Evolutionary conservation across 2,797 vertebrate genomes (phyloP).

Genomic region (Microchirus variegatus): DNA sequence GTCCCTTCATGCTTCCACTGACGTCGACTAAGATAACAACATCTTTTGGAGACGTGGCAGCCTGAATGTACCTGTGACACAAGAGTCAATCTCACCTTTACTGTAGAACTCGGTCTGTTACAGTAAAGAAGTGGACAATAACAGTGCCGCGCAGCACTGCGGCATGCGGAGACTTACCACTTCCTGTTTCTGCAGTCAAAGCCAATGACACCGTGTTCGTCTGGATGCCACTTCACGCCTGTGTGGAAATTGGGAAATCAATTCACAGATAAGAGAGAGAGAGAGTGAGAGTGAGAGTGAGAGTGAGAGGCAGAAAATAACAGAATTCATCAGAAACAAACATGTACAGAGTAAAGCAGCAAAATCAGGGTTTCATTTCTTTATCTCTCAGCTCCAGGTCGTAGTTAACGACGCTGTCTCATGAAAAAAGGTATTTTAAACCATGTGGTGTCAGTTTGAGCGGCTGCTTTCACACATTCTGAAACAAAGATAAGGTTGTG

Average conservation of each 20-base stretch:
- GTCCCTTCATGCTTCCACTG: conserved; percentile 97
- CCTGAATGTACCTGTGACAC: conserved; percentile 92
- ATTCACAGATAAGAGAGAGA: background rate
- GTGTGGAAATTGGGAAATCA: background rate
- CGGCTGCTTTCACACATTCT: no score
- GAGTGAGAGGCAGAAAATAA: no score
- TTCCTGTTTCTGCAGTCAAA: conserved; percentile 98
- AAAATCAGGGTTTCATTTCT: no score
- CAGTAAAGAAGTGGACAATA: background rate
- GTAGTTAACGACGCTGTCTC: no score
- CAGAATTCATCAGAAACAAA: no score
- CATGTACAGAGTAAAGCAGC: no score
- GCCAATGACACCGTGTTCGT: conserved; percentile 96
- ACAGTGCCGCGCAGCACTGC: background rate
- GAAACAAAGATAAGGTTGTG: no score
- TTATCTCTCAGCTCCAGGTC: no score
- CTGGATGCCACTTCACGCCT: conserved; percentile 94
- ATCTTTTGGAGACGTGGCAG: conserved; percentile 96
- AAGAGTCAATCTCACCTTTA: background rate
- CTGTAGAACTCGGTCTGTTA: background rate
- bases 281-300: no score
- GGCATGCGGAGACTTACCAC: conserved; percentile 81
- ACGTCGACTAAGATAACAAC: conserved; percentile 96
- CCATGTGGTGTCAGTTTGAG: no score
- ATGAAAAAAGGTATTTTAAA: no score